These are phyloP conservation scores for Cheilosia vulpina DNA, from an alignment of 2,888 invertebrate genomes.

Conservation along the genomic window DNA sequence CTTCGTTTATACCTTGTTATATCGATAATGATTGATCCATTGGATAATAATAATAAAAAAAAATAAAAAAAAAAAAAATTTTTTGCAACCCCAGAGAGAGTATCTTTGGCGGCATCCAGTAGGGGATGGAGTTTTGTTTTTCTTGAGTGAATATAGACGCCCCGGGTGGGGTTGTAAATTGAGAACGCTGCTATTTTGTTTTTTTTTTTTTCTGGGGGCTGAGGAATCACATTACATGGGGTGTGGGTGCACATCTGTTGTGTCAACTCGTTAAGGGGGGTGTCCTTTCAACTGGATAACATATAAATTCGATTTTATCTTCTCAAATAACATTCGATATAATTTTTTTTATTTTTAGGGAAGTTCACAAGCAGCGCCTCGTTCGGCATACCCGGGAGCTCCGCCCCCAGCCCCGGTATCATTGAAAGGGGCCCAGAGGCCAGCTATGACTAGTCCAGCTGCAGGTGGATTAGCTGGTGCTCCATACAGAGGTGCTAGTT, in stretches of 20 bases:
- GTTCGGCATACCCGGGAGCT: slow-evolving; percentile 83
- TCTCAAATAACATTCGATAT: slow-evolving; percentile 1
- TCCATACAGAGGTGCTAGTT: slow-evolving; percentile 83
- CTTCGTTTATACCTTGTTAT: slow-evolving; percentile 68
- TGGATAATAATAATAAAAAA: slow-evolving; percentile 32
- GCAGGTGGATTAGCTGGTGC: slow-evolving; percentile 83
- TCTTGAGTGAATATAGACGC: slow-evolving; percentile 32
- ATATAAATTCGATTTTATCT: slow-evolving; percentile 30
- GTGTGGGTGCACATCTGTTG: slow-evolving; percentile 7
- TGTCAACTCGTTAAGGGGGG: background rate
- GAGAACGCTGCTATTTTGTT: slow-evolving; percentile 37
- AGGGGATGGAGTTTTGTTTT: slow-evolving; percentile 8
- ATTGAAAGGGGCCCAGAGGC: slow-evolving; percentile 83
- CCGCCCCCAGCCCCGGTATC: slow-evolving; percentile 83
- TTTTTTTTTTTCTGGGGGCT: background rate
- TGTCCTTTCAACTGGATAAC: slow-evolving; percentile 17
- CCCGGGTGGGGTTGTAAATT: slow-evolving; percentile 44
- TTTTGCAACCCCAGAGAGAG: background rate
- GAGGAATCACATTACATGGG: slow-evolving; percentile 16
- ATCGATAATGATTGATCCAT: slow-evolving; percentile 73
- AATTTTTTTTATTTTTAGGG: slow-evolving; percentile 76
- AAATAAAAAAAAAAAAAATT: slow-evolving; percentile 8
- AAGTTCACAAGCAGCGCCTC: slow-evolving; percentile 81
- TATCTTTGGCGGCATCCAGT: background rate
- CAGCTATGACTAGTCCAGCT: slow-evolving; percentile 84